Evolutionary conservation across 2,113 vertebrate genomes (phyloP).

Genomic region (Nothocercus nigrocapillus): DNA sequence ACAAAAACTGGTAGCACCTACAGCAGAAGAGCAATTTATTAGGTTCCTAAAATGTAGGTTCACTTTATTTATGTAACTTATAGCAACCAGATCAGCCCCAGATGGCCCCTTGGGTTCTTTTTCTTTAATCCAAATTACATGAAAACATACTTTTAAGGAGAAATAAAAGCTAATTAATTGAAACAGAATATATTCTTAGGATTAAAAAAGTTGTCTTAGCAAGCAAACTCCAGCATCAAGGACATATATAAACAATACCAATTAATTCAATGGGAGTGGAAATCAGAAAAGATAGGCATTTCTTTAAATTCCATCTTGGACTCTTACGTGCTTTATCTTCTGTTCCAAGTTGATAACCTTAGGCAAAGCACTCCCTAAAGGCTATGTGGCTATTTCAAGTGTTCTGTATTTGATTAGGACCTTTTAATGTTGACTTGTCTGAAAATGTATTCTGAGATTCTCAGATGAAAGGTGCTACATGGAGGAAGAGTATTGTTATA

Average conservation of each 20-base stretch:
- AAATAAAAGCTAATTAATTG: background rate
- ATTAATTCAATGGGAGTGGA: background rate
- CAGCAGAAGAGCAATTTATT: background rate
- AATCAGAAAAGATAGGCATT: background rate
- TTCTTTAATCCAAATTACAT: background rate
- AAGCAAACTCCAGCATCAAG: background rate
- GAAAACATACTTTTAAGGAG: background rate
- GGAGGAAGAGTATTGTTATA: background rate
- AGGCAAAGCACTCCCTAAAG: background rate
- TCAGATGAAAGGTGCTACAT: background rate
- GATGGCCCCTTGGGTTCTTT: background rate
- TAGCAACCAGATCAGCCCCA: background rate
- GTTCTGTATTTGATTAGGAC: background rate
- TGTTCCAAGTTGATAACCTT: background rate
- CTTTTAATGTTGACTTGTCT: background rate
- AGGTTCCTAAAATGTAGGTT: background rate
- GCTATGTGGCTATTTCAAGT: background rate
- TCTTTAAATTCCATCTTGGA: background rate
- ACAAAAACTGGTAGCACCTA: accelerated
- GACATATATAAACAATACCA: background rate
- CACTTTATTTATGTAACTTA: background rate
- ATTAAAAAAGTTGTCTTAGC: background rate
- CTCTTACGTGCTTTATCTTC: background rate
- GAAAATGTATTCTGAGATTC: background rate
- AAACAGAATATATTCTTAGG: background rate